phyloP scores from a whole-genome alignment of 2,888 invertebrate genomes.

The Microchrysa polita region DNA sequence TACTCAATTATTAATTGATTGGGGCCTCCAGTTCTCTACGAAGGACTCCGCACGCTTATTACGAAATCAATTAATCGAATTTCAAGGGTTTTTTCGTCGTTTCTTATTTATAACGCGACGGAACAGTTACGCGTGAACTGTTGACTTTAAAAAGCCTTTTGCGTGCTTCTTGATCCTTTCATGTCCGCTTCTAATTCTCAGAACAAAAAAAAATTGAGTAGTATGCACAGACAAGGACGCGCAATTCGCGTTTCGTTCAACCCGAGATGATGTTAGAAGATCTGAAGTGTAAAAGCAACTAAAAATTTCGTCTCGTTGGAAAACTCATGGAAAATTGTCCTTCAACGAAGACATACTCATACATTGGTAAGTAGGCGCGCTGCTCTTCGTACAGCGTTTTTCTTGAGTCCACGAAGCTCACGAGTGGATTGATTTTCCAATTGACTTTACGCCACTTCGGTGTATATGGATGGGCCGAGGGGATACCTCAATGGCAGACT shows the following conservation, averaged over 20 bases:
- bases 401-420: too few relatives aligned
- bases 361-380: not conserved
- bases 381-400: not conserved
- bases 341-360: conserved; percentile 18
- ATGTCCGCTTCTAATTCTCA: too few relatives aligned
- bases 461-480: not conserved
- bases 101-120: not conserved
- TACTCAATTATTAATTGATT: too few relatives aligned
- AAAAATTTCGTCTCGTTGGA: conserved; percentile 41
- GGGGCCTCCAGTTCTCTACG: too few relatives aligned
- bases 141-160: conserved; percentile 14
- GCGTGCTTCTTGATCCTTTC: too few relatives aligned
- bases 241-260: conserved; percentile 18
- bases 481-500: not conserved
- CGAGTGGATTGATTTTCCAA: not conserved
- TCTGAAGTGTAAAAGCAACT: conserved; percentile 47
- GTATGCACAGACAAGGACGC: conserved; percentile 26
- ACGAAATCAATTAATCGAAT: too few relatives aligned
- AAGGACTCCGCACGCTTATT: too few relatives aligned
- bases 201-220: conserved; percentile 10
- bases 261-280: conserved; percentile 39
- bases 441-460: not conserved
- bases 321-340: conserved; percentile 44
- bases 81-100: too few relatives aligned
- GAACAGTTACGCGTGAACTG: conserved; percentile 5